phyloP scores from a whole-genome alignment of 1,140 invertebrate species.

The Nasonia vitripennis region DNA sequence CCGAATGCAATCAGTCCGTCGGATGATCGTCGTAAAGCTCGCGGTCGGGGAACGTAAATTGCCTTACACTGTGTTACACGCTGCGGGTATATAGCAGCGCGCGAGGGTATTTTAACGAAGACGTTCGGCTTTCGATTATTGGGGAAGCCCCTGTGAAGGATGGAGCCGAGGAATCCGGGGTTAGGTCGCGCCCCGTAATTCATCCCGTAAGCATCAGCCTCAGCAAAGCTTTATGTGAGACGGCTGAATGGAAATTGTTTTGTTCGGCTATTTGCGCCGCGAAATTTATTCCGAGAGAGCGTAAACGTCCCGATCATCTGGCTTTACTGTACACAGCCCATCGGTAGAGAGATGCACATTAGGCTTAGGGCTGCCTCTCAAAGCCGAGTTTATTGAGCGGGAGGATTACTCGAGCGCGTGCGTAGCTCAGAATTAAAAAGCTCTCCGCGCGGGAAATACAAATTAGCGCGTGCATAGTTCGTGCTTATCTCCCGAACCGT shows the following conservation, averaged over 20 bases:
- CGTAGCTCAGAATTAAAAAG: too few relatives aligned
- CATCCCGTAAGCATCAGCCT: not conserved
- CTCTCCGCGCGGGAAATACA: not conserved
- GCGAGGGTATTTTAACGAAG: conserved; percentile 19
- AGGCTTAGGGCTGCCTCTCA: not conserved
- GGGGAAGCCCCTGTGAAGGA: not conserved
- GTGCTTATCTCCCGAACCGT: not conserved
- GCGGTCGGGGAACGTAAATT: conserved; percentile 15
- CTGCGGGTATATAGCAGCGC: too few relatives aligned
- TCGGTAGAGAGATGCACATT: too few relatives aligned
- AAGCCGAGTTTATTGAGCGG: not conserved
- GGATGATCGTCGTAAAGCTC: conserved; percentile 3
- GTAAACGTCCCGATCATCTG: not conserved
- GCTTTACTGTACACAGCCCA: not conserved
- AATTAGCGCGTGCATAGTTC: not conserved
- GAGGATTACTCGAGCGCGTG: too few relatives aligned
- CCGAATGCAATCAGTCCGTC: conserved; percentile 19
- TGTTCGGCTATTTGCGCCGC: not conserved
- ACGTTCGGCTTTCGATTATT: conserved; percentile 1
- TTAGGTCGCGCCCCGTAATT: not conserved
- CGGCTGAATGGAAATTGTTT: not conserved
- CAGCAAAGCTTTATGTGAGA: not conserved
- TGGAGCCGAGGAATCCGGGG: not conserved
- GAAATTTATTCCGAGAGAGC: not conserved
- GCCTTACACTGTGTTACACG: conserved; percentile 1